These are phyloP conservation scores for Philantomba maxwellii DNA, from an alignment of 2,113 vertebrate species.

Conservation along the genomic window DNA sequence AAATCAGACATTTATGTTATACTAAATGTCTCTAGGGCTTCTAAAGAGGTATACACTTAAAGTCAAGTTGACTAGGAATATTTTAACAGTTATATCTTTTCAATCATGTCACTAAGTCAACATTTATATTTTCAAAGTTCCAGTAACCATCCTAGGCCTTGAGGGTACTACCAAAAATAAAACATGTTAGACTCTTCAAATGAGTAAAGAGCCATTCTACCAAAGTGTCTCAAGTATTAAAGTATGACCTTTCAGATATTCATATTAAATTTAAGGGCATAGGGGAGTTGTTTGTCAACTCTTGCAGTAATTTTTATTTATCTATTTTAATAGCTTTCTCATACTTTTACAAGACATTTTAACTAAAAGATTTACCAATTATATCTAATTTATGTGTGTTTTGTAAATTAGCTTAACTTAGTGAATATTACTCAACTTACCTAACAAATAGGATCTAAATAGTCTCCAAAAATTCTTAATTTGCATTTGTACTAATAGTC, in stretches of 20 bases:
- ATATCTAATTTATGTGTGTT: background rate
- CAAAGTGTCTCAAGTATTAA: background rate
- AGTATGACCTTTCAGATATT: background rate
- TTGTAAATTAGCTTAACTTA: background rate
- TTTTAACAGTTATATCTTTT: background rate
- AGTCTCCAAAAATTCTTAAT: background rate
- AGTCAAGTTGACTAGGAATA: background rate
- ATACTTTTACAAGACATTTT: background rate
- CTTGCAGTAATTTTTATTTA: conserved; percentile 1
- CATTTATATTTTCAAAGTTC: background rate
- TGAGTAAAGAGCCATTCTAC: background rate
- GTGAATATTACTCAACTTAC: background rate
- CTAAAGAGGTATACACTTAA: background rate
- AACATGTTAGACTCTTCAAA: background rate
- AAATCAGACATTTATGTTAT: background rate
- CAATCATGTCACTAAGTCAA: background rate
- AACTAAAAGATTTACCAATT: background rate
- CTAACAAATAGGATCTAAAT: background rate
- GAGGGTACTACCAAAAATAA: background rate
- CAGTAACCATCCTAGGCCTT: background rate
- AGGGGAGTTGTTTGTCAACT: background rate
- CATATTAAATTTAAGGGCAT: background rate
- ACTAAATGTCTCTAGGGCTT: background rate
- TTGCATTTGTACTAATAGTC: background rate
- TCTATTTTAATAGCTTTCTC: background rate